These are phyloP conservation scores for Xanthostigma xanthostigma DNA, from an alignment of 2,888 invertebrate genomes.

Conservation along the genomic window DNA sequence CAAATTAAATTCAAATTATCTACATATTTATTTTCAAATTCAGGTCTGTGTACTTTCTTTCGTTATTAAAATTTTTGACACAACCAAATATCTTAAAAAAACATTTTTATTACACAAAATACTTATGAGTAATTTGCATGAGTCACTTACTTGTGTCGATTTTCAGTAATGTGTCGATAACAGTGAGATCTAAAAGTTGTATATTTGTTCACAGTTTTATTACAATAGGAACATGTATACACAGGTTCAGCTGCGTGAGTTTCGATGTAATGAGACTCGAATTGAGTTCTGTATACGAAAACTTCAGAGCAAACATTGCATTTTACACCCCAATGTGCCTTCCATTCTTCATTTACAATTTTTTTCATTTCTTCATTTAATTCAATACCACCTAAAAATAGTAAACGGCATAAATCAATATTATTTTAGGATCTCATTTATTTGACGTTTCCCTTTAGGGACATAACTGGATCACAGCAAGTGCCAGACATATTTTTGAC, in stretches of 20 bases:
- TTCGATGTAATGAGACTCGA: conserved; percentile 34
- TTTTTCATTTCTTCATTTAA: conserved; percentile 28
- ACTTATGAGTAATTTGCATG: not conserved
- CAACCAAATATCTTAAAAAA: too few relatives aligned
- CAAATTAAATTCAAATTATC: too few relatives aligned
- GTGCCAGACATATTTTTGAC: too few relatives aligned
- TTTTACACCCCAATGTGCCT: conserved; percentile 34
- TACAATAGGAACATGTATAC: conserved; percentile 41
- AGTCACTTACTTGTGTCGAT: conserved; percentile 34
- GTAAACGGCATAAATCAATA: not conserved
- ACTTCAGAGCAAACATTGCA: conserved; percentile 37
- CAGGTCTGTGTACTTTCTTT: too few relatives aligned
- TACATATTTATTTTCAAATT: too few relatives aligned
- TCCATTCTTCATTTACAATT: conserved; percentile 30
- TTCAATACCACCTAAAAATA: conserved; percentile 19
- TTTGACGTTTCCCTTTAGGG: too few relatives aligned
- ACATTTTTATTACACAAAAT: conserved; percentile 24
- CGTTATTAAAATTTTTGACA: too few relatives aligned
- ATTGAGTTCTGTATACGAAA: conserved; percentile 33
- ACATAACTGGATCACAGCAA: too few relatives aligned
- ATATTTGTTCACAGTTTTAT: conserved; percentile 37
- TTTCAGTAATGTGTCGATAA: conserved; percentile 38
- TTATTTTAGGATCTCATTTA: too few relatives aligned
- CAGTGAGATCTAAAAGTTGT: conserved; percentile 37
- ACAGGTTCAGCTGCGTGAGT: conserved; percentile 29